Base-by-base conservation (phyloP, 2,888 invertebrate species). In the Alloplasta piceator region DNA sequence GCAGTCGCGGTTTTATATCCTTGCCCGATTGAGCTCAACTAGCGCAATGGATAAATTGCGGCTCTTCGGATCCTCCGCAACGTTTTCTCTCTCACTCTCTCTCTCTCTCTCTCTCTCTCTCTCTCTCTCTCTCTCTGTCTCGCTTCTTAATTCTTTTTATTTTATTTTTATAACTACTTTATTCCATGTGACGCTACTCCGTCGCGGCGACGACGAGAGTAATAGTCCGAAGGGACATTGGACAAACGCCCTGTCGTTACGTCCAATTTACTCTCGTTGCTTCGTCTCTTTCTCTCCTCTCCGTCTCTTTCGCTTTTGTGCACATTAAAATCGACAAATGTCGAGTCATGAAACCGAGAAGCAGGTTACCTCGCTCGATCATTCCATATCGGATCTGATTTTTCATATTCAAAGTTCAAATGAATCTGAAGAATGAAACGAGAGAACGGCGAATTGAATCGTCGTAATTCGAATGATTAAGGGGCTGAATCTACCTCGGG, bases 1-100 rank as follows among this genome's bases (percentile, higher is more conserved):
- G 77, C 26, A 72, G 77, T 67, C 58, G 63, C 66, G 71, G 72
- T 78, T 79, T 76, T 76, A 55, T 80, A 78, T 82, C 70, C 79
- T 72, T 72, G 74, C 63, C 76, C 85, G 87, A 88, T 89, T 89
- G 85, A 88, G 83, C 84, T 89, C 84, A 88, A 89, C 88, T 87
- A 84, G 87, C 87, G 84, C 86, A 89, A 90, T 90, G 85, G 85
- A 90, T 89, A 89, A 89, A 89, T 90, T 89, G 87, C 88, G 73
- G 75, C 80, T 58, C 75, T 77, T 80, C 56, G 60, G 72, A 66
- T 80, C 12, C 63, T 70, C 61, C 71, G 50, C 63, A 36, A 14
- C 12, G 16, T 72, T 67, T 56, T 48, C 76, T 71, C 78, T 80
- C 84, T 77, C 83, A 78, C 79, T 70, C 46, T 60, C 52, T 77